Percentiles rank a stretch among this genome's conserved stretches.
Conservation (phyloP, 92 coral and sea anemone species). For the Ricordea florida region DNA sequence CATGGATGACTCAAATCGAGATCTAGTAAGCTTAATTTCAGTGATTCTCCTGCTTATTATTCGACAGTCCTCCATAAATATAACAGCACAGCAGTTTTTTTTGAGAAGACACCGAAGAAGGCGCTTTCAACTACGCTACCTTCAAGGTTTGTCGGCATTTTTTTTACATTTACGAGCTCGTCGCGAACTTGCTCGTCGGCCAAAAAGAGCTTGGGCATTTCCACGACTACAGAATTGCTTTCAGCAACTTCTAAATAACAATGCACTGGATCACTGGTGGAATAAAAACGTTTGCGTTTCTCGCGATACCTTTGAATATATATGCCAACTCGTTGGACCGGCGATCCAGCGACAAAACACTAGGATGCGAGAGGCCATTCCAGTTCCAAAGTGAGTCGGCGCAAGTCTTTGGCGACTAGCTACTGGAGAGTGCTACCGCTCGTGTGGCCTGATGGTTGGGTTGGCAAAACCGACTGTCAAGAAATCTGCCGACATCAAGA, state of each 20-base stretch:
- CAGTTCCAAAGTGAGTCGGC: conserved; percentile 20
- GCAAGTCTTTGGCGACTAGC: conserved; percentile 35
- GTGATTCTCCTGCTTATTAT: conserved; percentile 46
- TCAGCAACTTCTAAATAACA: conserved; percentile 38
- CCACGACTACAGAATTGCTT: conserved; percentile 47
- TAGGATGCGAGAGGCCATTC: too few species aligned
- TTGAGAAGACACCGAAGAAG: conserved; percentile 45
- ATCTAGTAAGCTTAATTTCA: conserved; percentile 44
- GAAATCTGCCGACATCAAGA: too few species aligned
- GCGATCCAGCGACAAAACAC: conserved; percentile 37
- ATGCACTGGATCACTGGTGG: conserved; percentile 31
- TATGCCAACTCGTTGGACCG: conserved; percentile 40
- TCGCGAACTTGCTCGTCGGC: conserved; percentile 11
- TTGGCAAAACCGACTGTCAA: too few species aligned
- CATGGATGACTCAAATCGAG: conserved; percentile 35
- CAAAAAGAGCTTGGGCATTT: conserved; percentile 40
- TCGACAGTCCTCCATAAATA: conserved; percentile 30
- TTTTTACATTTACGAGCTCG: conserved; percentile 28
- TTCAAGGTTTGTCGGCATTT: conserved; percentile 30
- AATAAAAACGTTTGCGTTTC: conserved; percentile 35
- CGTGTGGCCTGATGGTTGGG: too few species aligned
- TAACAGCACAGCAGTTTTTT: conserved; percentile 34
- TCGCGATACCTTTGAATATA: too few species aligned
- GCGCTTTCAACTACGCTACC: conserved; percentile 35
- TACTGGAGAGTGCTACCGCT: too few species aligned